Base-by-base conservation (phyloP, 2,113 vertebrate species). In the Glaucomys volans region DNA sequence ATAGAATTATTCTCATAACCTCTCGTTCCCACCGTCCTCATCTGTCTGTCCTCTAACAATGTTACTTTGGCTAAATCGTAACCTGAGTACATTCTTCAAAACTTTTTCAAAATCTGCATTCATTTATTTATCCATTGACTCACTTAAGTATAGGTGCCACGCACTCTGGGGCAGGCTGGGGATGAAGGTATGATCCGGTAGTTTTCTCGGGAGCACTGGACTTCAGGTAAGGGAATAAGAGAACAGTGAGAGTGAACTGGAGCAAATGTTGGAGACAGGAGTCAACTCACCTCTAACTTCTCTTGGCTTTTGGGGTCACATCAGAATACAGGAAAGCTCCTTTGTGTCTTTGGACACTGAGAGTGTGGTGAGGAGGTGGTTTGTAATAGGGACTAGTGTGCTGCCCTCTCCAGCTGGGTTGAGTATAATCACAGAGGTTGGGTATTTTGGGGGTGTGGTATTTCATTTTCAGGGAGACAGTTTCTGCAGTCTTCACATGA, bases 401-500 rank as follows among this genome's bases (percentile, higher is more conserved):
- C 50, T 44, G 35, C 28, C 40, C 42, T 76, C 6, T 90, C 71
- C 57, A 69, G 32, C 59, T 72, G 26, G 37, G 18, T 30, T 44
- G 40, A 83, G 16, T n/a, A 18, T 59, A 79, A 90, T 82, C 83
- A n/a, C 28, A 37, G 37, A 44, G 8, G 9, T 50, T 69, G 8
- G n/a, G 79, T 88, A 40, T 85, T 88, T 90, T 30, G 40, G 30
- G 76, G 93, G 18, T 84, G 42, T 88, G 94, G 71, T 69, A 94
- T 91, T 89, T n/a, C 71, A 81, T 54, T 92, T 85, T 92, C 40
- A 71, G 37, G 0, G 42, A 84, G 40, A 69, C 75, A 42, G 82
- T 93, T 91, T 91, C 94, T 90, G 14, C 26, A 35, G 91, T 85
- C 81, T 90, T 67, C 62, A 89, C 86, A 84, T 79, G 64, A 88